Evolutionary conservation across 1,140 invertebrate species (phyloP), one percentile per base, ranked within the genome.

Genomic region (Aricia agestis): DNA sequence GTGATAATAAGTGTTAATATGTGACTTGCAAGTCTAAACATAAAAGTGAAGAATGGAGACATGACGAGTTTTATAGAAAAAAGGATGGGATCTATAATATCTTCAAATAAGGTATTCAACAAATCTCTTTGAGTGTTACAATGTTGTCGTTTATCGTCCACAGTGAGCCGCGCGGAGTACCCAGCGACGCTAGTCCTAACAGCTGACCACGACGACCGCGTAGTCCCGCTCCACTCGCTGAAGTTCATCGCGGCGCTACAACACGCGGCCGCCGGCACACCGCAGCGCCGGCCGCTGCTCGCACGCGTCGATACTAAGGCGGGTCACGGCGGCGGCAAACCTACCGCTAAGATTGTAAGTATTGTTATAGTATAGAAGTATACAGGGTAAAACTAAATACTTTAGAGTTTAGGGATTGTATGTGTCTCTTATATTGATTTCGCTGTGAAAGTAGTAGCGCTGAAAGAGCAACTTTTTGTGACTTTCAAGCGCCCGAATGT

Each of bases 171-270:
- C 18, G 80, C 82, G 6, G 94, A 99, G 91, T 99, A 99, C 93
- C 99, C 99, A 32, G 95, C 98, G 6, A 96, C 95, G 3, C 90
- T 99, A 19, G 93, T 99, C 42, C 86, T 98, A 70, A 99, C 98
- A 25, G 99, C 97, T 17, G 98, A 99, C 93, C 99, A 99, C 89
- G 98, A 99, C 92, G 98, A 99, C 93, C 94, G 98, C 74, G 98
- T 99, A 69, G 98, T 98, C 68, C 98, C 98, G 42, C 93, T 98
- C 69, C 98, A 99, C 91, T 98, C 98, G 70, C 93, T 99, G 6
- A 99, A 99, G 92, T 97, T 97, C 82, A 97, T 98, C 69, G 98
- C 99, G 0, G 94, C 97, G 79, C 90, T 99, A 63, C 99, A 99
- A 84, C 91, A 98, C 79, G 93, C 92, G 31, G 87, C 97, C 59